Percentiles rank a stretch among this genome's conserved stretches.
phyloP scores from a whole-genome alignment of 2,888 invertebrate species.

The Pristionchus arcanus region DNA sequence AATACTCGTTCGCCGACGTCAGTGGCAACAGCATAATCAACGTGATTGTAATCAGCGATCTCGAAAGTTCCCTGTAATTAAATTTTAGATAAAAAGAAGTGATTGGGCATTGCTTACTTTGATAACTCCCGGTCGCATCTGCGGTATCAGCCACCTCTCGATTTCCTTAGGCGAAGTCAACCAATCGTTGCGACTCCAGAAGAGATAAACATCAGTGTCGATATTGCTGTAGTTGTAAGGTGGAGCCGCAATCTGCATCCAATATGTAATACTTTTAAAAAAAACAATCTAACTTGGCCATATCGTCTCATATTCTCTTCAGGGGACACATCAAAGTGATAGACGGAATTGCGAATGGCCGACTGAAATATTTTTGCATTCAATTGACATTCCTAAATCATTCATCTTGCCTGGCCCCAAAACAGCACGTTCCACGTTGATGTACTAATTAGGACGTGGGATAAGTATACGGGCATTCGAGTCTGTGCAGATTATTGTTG shows the following conservation, averaged over 20 bases:
- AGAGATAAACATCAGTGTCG: background rate
- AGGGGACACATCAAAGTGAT: background rate
- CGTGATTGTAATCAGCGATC: background rate
- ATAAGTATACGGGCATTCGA: slow-evolving; percentile 3
- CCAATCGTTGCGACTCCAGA: slow-evolving; percentile 15
- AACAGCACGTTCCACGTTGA: background rate
- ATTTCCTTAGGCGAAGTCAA: background rate
- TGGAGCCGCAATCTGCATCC: background rate
- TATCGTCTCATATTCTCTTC: background rate
- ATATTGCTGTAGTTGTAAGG: background rate
- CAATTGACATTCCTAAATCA: background rate
- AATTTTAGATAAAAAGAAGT: background rate
- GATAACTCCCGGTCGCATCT: background rate
- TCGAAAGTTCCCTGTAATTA: background rate
- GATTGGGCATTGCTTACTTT: background rate
- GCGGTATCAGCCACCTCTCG: background rate
- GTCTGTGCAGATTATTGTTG: background rate
- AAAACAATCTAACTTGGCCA: background rate
- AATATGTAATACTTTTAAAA: background rate
- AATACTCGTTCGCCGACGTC: background rate
- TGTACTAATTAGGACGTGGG: background rate
- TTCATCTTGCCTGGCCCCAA: background rate
- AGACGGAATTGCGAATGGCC: background rate
- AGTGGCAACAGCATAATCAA: background rate
- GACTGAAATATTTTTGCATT: background rate